These are phyloP conservation scores for Fissipunctia ypsillon DNA, from an alignment of 2,888 invertebrate genomes.

Conservation along the genomic window DNA sequence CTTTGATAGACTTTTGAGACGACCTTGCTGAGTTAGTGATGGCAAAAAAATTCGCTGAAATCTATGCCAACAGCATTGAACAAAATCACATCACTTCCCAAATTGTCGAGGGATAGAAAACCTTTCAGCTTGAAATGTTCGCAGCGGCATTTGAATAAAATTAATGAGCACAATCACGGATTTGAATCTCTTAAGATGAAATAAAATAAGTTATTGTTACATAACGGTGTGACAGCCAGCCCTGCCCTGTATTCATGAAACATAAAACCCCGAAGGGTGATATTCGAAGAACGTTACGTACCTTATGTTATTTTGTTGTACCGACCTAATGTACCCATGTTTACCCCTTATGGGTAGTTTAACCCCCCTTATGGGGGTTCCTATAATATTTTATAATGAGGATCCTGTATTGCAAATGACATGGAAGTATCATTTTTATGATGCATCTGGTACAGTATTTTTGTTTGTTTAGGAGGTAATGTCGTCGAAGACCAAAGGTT, in stretches of 20 bases:
- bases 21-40: neutral
- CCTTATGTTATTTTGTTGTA: conserved; percentile 69
- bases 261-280: conserved; percentile 68
- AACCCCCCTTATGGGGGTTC: too few relatives aligned
- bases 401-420: conserved; percentile 48
- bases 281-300: conserved; percentile 66
- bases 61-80: neutral
- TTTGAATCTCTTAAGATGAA: neutral
- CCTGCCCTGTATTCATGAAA: conserved; percentile 50
- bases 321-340: conserved; percentile 66
- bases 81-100: neutral
- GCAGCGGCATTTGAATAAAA: neutral
- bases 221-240: conserved; percentile 50
- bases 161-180: neutral
- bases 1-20: neutral
- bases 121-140: neutral
- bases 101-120: neutral
- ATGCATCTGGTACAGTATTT: neutral
- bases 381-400: conserved; percentile 61
- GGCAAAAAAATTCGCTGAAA: neutral
- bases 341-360: conserved; percentile 60
- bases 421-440: conserved; percentile 12
- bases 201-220: conserved; percentile 1
- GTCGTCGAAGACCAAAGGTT: neutral
- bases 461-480: neutral